A percentile compares a stretch with the other conserved stretches of the same genome.
These are phyloP conservation scores for Lateolabrax maculatus DNA, from an alignment of 2,797 vertebrate genomes.

Conservation along the genomic window DNA sequence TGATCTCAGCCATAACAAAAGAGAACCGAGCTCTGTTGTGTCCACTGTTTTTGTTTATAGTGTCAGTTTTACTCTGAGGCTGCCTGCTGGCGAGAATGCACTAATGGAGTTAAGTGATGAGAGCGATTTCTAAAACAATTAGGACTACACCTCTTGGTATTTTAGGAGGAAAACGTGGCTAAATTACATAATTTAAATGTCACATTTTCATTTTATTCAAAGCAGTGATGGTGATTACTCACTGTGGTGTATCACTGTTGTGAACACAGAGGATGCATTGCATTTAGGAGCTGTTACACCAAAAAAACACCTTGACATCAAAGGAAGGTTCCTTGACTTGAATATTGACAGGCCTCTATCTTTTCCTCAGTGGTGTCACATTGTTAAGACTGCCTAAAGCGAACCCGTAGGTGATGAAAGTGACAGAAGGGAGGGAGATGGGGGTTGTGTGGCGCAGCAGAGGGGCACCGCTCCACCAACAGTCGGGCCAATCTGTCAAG, in stretches of 20 bases:
- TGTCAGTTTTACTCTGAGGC: no score
- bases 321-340: slow-evolving; percentile 9
- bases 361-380: slow-evolving; percentile 45
- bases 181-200: not conserved
- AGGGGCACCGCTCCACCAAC: slow-evolving; percentile 56
- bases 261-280: not conserved
- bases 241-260: not conserved
- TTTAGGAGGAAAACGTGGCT: not conserved
- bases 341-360: slow-evolving; percentile 39
- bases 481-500: slow-evolving; percentile 72
- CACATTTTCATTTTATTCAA: not conserved
- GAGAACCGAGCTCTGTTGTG: not conserved
- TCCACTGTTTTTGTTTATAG: not conserved
- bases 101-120: not conserved
- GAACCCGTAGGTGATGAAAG: slow-evolving; percentile 60
- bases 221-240: not conserved
- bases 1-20: no score
- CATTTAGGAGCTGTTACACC: slow-evolving; percentile 8
- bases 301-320: slow-evolving; percentile 30
- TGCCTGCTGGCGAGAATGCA: no score
- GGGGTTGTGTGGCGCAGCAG: slow-evolving; percentile 42
- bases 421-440: slow-evolving; percentile 62
- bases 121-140: no score
- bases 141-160: not conserved
- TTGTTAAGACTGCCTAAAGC: slow-evolving; percentile 42